Percentiles rank a stretch among this genome's conserved stretches.
Evolutionary conservation across 2,888 invertebrate genomes (phyloP).

Genomic region (Biston betularia): DNA sequence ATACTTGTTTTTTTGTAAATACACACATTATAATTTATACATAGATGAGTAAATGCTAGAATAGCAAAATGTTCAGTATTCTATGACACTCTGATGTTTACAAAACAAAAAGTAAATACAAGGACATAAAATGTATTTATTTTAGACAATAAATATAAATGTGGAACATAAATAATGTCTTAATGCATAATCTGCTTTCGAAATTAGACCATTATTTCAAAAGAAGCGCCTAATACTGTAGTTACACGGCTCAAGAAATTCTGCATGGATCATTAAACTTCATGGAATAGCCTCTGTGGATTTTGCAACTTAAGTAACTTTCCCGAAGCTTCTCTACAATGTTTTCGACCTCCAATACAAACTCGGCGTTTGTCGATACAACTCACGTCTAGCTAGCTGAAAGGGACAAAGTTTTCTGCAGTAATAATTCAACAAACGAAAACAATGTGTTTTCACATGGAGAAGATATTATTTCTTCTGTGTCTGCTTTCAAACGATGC

Average conservation of each 20-base stretch:
- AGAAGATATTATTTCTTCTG: neutral
- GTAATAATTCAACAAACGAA: slow-evolving; percentile 60
- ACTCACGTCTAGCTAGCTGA: slow-evolving; percentile 50
- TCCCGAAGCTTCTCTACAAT: slow-evolving; percentile 39
- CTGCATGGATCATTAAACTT: slow-evolving; percentile 50
- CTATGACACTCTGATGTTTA: no score
- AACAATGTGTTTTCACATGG: slow-evolving; percentile 55
- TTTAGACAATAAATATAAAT: no score
- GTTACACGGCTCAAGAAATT: slow-evolving; percentile 45
- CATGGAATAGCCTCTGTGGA: slow-evolving; percentile 43
- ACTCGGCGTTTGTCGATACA: slow-evolving; percentile 45
- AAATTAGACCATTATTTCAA: slow-evolving; percentile 37
- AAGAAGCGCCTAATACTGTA: slow-evolving; percentile 27
- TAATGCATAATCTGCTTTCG: slow-evolving; percentile 11
- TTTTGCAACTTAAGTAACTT: slow-evolving; percentile 49
- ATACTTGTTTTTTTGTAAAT: no score
- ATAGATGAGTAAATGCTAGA: no score
- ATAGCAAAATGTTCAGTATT: no score
- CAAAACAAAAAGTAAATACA: no score
- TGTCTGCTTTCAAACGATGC: slow-evolving; percentile 54
- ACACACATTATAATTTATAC: no score
- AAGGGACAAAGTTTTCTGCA: slow-evolving; percentile 52
- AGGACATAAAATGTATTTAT: no score
- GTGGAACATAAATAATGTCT: neutral
- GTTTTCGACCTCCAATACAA: slow-evolving; percentile 41